Base-by-base conservation (phyloP, 2,888 invertebrate genomes). In the Drosophila cognata region DNA sequence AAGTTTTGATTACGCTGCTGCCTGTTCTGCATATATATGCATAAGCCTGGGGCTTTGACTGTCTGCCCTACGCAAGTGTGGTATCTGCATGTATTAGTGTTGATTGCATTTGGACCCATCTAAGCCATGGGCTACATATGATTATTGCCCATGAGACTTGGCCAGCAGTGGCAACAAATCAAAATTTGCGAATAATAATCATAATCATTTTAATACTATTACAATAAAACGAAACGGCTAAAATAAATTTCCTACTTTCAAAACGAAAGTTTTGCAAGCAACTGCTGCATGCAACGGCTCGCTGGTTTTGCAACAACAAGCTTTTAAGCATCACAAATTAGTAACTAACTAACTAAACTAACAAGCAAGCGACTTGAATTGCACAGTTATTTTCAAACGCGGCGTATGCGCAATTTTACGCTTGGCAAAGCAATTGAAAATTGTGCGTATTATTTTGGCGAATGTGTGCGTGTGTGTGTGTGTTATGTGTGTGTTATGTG, bases 1-100 rank as follows among this genome's bases (percentile, higher is more conserved):
- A 79, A 81, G 79, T 79, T 79, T 79, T 79, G 79, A 79, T 79
- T 79, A 79, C 71, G 82, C 66, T 81, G 73, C 61, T 73, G 81
- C 68, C 72, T 33, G 56, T 50, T 50, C 73, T 60, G 46, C 62
- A 67, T 59, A 53, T 59, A 58, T 35, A 53, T 53, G 28, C 36
- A 56, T 76, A 68, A 73, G 70, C 63, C 77, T 38, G 58, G 68
- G 73, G 79, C 77, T 77, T 72, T 77, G 53, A 50, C 52, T 71
- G 65, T 63, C 66, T 67, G 41, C 46, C 55, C 52, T 36, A 41
- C 28, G n/a, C 33, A 5, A 28, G 13, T 59, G 59, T 52, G 21
- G 38, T 28, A 35, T 62, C 21, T 55, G 52, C 43, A 50, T 76
- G 56, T 67, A 56, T 77, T 66, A 50, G 79, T 79, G 74, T 68